Evolutionary conservation across 2,797 vertebrate species (phyloP).

Genomic region (Clarias fuscus): DNA sequence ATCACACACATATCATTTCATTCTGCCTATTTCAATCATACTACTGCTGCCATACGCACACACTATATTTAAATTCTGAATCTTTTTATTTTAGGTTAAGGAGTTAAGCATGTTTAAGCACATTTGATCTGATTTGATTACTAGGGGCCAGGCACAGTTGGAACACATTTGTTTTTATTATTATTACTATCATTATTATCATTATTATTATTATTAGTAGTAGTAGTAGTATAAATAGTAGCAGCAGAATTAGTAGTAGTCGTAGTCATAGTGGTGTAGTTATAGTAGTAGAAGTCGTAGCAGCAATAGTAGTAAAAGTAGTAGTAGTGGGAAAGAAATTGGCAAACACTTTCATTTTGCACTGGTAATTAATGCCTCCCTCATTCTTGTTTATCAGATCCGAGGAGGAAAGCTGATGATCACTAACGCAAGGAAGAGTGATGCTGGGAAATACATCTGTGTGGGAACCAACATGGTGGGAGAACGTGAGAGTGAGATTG

Average conservation of each 20-base stretch:
- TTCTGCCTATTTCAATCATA: no score
- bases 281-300: not conserved
- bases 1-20: no score
- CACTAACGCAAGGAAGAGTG: slow-evolving; percentile 95
- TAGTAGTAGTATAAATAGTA: no score
- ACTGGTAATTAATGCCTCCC: not conserved
- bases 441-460: slow-evolving; percentile 96
- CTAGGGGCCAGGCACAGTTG: not conserved
- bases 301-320: no score
- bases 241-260: no score
- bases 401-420: slow-evolving; percentile 99
- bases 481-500: slow-evolving; percentile 95
- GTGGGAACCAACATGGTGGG: slow-evolving; percentile 99
- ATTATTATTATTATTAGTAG: no score
- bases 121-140: not conserved
- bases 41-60: no score
- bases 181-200: not conserved
- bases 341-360: not conserved
- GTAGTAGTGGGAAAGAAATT: not conserved
- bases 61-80: no score
- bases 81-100: no score
- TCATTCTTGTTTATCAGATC: slow-evolving; percentile 76
- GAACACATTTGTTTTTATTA: not conserved
- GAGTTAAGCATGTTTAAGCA: no score
- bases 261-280: not conserved